Evolutionary conservation across 2,113 vertebrate species (phyloP).

Genomic region (Rallus limicola): DNA sequence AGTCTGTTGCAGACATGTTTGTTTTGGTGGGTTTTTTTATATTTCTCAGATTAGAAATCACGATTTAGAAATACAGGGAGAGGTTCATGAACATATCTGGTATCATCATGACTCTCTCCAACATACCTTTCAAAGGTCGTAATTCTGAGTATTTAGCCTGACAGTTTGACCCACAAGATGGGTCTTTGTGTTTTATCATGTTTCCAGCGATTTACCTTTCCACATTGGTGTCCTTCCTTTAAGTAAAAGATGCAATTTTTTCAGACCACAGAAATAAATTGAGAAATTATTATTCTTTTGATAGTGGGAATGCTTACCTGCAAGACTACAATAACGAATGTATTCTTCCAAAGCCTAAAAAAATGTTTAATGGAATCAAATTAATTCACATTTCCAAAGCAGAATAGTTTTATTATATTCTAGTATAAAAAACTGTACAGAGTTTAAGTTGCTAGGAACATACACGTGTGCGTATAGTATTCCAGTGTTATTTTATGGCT

Average conservation of each 20-base stretch:
- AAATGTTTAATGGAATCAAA: background rate
- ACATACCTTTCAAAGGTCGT: background rate
- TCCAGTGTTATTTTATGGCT: background rate
- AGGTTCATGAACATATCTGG: background rate
- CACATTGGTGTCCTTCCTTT: background rate
- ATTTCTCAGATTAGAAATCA: background rate
- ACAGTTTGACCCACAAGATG: accelerated
- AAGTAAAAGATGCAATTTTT: background rate
- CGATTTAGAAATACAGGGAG: background rate
- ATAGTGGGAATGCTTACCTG: background rate
- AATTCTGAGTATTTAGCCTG: background rate
- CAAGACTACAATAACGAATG: background rate
- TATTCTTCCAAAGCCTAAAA: background rate
- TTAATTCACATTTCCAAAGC: background rate
- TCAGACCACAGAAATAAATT: background rate
- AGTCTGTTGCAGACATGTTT: background rate
- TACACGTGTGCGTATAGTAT: background rate
- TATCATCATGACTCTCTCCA: background rate
- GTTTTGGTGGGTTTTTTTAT: accelerated
- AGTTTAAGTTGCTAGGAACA: background rate
- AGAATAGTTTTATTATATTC: background rate
- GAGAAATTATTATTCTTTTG: background rate
- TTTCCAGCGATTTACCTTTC: background rate
- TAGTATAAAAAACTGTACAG: background rate
- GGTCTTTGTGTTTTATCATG: background rate